phyloP scores from a whole-genome alignment of 2,797 vertebrate genomes.

The Crenichthys baileyi region DNA sequence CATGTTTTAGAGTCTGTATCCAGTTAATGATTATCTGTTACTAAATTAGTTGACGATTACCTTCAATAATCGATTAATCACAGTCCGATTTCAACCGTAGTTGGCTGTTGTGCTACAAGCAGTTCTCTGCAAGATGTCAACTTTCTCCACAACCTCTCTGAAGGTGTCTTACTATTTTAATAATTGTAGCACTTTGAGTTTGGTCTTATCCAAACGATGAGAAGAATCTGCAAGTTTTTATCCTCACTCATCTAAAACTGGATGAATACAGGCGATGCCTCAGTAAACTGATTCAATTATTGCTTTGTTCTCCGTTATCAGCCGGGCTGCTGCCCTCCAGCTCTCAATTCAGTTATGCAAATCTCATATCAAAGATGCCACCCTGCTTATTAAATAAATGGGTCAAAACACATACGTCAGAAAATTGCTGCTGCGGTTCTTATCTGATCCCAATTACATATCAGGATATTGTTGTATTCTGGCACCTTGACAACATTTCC shows the following conservation, averaged over 20 bases:
- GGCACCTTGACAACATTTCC: neutral
- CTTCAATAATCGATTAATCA: too few species aligned
- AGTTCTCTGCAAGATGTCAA: too few species aligned
- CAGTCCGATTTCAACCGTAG: too few species aligned
- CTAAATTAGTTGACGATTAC: too few species aligned
- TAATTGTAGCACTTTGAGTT: neutral
- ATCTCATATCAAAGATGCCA: conserved; percentile 58
- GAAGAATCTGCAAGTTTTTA: neutral
- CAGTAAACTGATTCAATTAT: conserved; percentile 11
- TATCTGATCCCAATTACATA: conserved; percentile 14
- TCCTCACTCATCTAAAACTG: conserved; percentile 4
- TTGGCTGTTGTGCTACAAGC: too few species aligned
- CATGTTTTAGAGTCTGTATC: too few species aligned
- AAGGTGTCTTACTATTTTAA: too few species aligned
- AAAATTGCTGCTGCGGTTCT: conserved; percentile 26
- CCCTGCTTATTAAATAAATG: conserved; percentile 46
- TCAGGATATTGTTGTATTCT: neutral
- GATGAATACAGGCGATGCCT: neutral
- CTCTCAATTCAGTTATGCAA: conserved; percentile 40
- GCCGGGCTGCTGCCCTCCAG: conserved; percentile 10
- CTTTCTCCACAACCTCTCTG: too few species aligned
- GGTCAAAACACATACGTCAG: conserved; percentile 40
- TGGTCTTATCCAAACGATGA: neutral
- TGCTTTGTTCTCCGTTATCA: conserved; percentile 3
- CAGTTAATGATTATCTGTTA: too few species aligned